Evolutionary conservation across 1,140 invertebrate species (phyloP).

Genomic region (Marisa cornuarietis): DNA sequence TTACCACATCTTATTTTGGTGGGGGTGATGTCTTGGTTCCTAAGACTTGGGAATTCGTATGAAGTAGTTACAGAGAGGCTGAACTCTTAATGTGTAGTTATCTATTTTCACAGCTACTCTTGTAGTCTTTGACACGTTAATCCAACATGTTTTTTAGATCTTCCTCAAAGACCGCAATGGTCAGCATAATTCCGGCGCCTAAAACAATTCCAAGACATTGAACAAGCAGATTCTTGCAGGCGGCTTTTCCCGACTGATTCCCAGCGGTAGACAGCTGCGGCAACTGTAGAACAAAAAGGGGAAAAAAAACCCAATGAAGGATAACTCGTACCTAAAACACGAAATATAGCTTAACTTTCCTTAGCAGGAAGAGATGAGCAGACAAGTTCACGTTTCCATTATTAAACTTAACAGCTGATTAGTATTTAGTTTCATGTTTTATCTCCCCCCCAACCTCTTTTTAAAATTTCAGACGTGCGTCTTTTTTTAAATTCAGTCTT

Average conservation of each 20-base stretch:
- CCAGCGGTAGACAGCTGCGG: slow-evolving; percentile 4
- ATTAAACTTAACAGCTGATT: neutral
- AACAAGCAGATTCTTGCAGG: slow-evolving; percentile 57
- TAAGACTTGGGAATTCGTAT: too few relatives aligned
- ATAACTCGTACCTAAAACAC: too few relatives aligned
- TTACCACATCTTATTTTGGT: too few relatives aligned
- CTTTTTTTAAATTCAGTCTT: too few relatives aligned
- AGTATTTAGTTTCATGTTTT: neutral
- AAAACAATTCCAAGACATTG: slow-evolving; percentile 80
- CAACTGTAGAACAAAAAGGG: slow-evolving; percentile 1
- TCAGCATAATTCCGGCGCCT: slow-evolving; percentile 86
- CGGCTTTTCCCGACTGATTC: neutral
- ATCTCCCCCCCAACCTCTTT: too few relatives aligned
- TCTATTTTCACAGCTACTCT: too few relatives aligned
- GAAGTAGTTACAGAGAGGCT: too few relatives aligned
- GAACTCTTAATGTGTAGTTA: too few relatives aligned
- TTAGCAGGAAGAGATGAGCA: neutral
- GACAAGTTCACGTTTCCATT: neutral
- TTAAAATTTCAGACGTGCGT: neutral
- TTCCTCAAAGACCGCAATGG: slow-evolving; percentile 90
- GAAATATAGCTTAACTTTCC: neutral
- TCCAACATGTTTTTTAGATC: slow-evolving; percentile 70
- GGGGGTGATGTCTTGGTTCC: too few relatives aligned
- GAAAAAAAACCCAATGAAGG: neutral
- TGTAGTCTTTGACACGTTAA: slow-evolving; percentile 1